Percentiles rank a stretch among this genome's conserved stretches.
These are phyloP conservation scores for Pseudobourletiella spinata DNA, from an alignment of 1,140 invertebrate genomes.

Conservation along the genomic window DNA sequence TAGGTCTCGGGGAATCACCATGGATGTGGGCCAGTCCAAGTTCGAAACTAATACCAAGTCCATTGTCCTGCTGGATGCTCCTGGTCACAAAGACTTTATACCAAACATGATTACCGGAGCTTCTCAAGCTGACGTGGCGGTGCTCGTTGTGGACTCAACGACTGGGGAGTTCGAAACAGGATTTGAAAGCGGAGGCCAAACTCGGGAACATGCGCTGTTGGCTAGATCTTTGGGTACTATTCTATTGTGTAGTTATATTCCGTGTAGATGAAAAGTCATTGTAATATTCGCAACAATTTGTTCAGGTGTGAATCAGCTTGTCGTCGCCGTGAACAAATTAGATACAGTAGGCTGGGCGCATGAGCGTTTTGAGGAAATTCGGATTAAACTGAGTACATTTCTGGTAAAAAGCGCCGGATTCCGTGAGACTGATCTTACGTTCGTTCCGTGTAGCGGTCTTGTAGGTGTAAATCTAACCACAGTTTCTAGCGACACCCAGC, in stretches of 20 bases:
- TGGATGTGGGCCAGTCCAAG: constrained; percentile 89
- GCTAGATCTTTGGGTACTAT: constrained; percentile 74
- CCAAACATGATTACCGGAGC: constrained; percentile 99
- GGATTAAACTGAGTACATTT: constrained; percentile 73
- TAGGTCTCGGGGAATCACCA: constrained; percentile 78
- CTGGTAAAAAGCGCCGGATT: constrained; percentile 85
- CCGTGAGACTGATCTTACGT: constrained; percentile 76
- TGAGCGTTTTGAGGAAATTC: constrained; percentile 77
- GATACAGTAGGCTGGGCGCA: constrained; percentile 70
- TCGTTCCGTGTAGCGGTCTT: constrained; percentile 91
- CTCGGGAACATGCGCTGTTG: constrained; percentile 90
- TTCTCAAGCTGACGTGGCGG: constrained; percentile 91
- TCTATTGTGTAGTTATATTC: background rate
- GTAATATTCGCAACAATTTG: background rate
- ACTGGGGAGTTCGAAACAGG: constrained; percentile 97
- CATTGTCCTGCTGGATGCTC: constrained; percentile 86
- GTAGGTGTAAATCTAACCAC: constrained; percentile 83
- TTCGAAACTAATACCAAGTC: constrained; percentile 85
- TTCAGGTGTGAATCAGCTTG: constrained; percentile 69
- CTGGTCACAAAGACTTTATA: constrained; percentile 97
- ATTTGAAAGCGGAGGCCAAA: constrained; percentile 95
- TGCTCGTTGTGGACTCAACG: constrained; percentile 88
- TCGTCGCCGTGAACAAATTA: constrained; percentile 77
- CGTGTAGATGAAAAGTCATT: background rate
- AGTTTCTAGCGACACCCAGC: constrained; percentile 53